Evolutionary conservation across 2,888 invertebrate genomes (phyloP).

Genomic region (Eilema sororculum): DNA sequence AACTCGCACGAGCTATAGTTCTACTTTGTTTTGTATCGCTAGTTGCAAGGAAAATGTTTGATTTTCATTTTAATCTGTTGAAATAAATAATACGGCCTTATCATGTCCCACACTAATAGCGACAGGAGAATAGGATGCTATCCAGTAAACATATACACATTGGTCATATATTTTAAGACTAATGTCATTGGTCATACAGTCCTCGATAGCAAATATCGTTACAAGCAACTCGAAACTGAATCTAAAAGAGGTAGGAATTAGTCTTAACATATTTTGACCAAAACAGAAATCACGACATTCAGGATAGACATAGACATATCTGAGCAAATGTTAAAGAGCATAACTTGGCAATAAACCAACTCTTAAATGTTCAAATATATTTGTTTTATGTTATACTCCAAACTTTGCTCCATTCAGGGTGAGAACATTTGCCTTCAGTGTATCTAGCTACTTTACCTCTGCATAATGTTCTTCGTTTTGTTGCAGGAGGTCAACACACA

Average conservation of each 20-base stretch:
- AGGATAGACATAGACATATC: constrained; percentile 66
- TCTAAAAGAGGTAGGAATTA: background rate
- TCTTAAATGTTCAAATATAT: background rate
- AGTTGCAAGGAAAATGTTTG: constrained; percentile 35
- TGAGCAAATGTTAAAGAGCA: constrained; percentile 59
- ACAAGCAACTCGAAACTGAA: background rate
- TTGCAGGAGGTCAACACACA: constrained; percentile 99
- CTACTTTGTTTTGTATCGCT: background rate
- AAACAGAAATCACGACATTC: constrained; percentile 73
- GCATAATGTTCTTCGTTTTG: constrained; percentile 99
- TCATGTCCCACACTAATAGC: constrained; percentile 82
- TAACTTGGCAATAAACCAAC: constrained; percentile 33
- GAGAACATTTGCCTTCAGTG: constrained; percentile 25
- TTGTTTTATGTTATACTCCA: constrained; percentile 48
- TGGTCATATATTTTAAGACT: constrained; percentile 66
- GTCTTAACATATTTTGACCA: constrained; percentile 67
- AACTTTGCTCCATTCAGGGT: constrained; percentile 43
- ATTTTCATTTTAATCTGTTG: constrained; percentile 56
- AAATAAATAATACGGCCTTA: constrained; percentile 64
- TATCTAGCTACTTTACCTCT: constrained; percentile 89
- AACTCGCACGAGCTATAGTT: too few species aligned
- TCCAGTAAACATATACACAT: constrained; percentile 71
- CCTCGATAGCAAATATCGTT: background rate
- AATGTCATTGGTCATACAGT: constrained; percentile 15
- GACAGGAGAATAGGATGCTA: constrained; percentile 84